Base-by-base conservation (phyloP, 2,113 vertebrate species). In the Zapus hudsonius region DNA sequence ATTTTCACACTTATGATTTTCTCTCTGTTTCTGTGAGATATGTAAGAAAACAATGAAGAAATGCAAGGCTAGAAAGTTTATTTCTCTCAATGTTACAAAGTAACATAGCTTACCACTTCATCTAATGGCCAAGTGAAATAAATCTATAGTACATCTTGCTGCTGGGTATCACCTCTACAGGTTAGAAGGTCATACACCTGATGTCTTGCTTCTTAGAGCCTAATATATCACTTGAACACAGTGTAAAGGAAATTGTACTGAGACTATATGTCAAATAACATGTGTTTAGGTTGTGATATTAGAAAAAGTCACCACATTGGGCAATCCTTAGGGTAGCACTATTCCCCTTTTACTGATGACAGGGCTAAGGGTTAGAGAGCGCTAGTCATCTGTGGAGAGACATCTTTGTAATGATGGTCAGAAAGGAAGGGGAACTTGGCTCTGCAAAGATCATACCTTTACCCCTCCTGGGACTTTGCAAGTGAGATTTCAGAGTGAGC, bases 11-110 rank as follows among this genome's bases (percentile, higher is more conserved):
- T 84, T 55, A 47, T 29, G 86, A 44, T 86, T 33, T 86, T 66
- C 38, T 89, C 95, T 90, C 10, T 59, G 61, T 80, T 42, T 85
- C 81, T 72, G 55, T 40, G 17, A 95, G 69, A 86, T 75, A 85
- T 61, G 72, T 38, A 79, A 33, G 4, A 85, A 38, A 90, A 72
- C 29, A 55, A 81, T 40, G 55, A 90, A 40, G 25, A 92, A 81
- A 66, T 63, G 80, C 25, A 88, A 90, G 23, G 44, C 78, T 90
- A 84, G 20, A 92, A 17, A 95, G 9, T 11, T 84, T 80, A 84
- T 81, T 40, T 9, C 33, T 52, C 12, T 52, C 40, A 66, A 36
- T 74, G 40, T 64, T 38, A 84, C 59, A 75, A 64, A 95, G 27
- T 44, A 86, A 80, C 59, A 92, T 75, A 83, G 63, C 9, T 57